A percentile compares a stretch with the other conserved stretches of the same genome.
Evolutionary conservation across 2,113 vertebrate genomes (phyloP).

Genomic region (Ochotona curzoniae): DNA sequence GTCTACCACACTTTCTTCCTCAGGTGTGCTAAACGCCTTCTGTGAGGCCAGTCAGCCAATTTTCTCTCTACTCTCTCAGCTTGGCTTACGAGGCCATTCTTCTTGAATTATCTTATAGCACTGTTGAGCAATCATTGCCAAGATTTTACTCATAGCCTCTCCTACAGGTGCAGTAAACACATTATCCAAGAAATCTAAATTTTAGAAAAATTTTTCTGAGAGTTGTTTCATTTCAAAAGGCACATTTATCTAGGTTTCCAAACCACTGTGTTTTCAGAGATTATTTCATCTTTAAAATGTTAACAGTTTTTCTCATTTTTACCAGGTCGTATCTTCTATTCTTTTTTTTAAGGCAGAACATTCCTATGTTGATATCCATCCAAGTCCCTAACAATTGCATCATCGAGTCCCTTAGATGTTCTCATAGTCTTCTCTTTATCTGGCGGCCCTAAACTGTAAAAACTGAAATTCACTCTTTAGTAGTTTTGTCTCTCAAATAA

Average conservation of each 20-base stretch:
- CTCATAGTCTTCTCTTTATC: neutral
- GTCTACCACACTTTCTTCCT: neutral
- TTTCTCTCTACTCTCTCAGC: neutral
- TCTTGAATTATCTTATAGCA: neutral
- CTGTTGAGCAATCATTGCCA: neutral
- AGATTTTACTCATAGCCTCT: neutral
- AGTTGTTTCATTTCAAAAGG: neutral
- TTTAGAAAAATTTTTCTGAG: neutral
- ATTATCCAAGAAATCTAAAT: neutral
- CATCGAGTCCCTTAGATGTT: neutral
- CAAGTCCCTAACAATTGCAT: neutral
- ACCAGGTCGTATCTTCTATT: neutral
- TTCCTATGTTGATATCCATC: neutral
- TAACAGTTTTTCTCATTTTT: slow-evolving; percentile 10
- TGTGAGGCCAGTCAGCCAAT: neutral
- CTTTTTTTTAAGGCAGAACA: neutral
- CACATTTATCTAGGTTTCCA: neutral
- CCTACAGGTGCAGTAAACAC: neutral
- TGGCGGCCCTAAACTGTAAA: neutral
- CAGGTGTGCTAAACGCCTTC: neutral
- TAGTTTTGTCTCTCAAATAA: slow-evolving; percentile 16
- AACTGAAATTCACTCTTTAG: slow-evolving; percentile 11
- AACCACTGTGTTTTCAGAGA: neutral
- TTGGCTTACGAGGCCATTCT: neutral
- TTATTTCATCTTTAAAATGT: slow-evolving; percentile 7